Conservation (phyloP, 2,888 invertebrate genomes). For the Quadriops clusia region DNA sequence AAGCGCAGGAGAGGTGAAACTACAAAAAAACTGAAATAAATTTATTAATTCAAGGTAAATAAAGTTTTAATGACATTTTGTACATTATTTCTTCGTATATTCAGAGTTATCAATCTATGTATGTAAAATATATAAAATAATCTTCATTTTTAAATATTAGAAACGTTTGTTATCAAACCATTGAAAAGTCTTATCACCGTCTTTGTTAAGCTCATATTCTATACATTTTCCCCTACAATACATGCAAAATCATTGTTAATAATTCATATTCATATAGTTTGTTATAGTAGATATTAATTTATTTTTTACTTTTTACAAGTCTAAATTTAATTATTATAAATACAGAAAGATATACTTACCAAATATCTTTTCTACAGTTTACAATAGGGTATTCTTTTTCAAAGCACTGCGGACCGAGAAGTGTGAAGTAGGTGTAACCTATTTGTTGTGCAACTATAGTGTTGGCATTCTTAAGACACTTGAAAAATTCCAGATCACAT, state of each 20-base stretch:
- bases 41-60: constrained; percentile 5
- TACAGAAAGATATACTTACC: constrained; percentile 36
- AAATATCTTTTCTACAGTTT: constrained; percentile 36
- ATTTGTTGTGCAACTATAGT: constrained; percentile 26
- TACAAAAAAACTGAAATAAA: constrained; percentile 13
- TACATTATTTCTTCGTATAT: neutral
- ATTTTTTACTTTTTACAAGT: too few species aligned
- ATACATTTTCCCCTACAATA: constrained; percentile 31
- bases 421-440: constrained; percentile 45
- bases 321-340: too few species aligned
- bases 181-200: constrained; percentile 35
- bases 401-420: constrained; percentile 47
- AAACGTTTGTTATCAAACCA: constrained; percentile 44
- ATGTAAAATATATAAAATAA: neutral
- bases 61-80: too few species aligned
- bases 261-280: neutral
- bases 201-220: constrained; percentile 37
- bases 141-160: constrained; percentile 3
- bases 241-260: constrained; percentile 2
- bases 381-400: constrained; percentile 44
- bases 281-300: too few species aligned
- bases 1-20: constrained; percentile 79
- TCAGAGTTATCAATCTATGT: neutral
- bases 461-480: constrained; percentile 28
- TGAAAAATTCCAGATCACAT: constrained; percentile 43